A percentile compares a stretch with the other conserved stretches of the same genome.
Evolutionary conservation across 2,888 invertebrate genomes (phyloP).

Genomic region (Tanytarsus gracilentus): DNA sequence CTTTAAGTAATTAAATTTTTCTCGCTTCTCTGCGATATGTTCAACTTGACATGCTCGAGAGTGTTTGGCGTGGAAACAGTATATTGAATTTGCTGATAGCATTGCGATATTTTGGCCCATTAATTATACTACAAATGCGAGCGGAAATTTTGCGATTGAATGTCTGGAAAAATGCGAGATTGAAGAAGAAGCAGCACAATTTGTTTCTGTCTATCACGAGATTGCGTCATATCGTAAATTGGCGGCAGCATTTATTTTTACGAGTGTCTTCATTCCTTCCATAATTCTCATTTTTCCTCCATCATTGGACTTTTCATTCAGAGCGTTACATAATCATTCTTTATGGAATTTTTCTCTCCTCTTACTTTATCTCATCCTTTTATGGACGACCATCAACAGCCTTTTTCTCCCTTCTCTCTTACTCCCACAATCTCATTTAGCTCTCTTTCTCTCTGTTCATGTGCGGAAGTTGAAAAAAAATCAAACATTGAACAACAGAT

Average conservation of each 20-base stretch:
- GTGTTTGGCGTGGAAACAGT: no score
- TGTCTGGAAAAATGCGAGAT: neutral
- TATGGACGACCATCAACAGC: no score
- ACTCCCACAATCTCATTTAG: no score
- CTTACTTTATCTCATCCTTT: neutral
- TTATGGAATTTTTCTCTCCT: neutral
- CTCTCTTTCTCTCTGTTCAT: no score
- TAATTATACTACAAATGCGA: neutral
- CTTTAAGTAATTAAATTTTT: conserved; percentile 6
- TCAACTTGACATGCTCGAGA: neutral
- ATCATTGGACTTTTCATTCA: neutral
- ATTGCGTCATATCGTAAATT: neutral
- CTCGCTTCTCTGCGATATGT: neutral
- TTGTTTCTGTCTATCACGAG: neutral
- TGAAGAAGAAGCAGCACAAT: no score
- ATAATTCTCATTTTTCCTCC: neutral
- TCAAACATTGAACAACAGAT: no score
- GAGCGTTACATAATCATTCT: neutral
- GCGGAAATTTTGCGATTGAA: neutral
- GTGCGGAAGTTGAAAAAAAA: no score
- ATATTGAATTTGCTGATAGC: no score
- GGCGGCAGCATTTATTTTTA: neutral
- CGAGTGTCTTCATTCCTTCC: neutral
- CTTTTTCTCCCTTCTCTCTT: no score
- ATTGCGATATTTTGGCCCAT: neutral